Base-by-base conservation (phyloP, 2,888 invertebrate species). In the Megastigmus dorsalis region DNA sequence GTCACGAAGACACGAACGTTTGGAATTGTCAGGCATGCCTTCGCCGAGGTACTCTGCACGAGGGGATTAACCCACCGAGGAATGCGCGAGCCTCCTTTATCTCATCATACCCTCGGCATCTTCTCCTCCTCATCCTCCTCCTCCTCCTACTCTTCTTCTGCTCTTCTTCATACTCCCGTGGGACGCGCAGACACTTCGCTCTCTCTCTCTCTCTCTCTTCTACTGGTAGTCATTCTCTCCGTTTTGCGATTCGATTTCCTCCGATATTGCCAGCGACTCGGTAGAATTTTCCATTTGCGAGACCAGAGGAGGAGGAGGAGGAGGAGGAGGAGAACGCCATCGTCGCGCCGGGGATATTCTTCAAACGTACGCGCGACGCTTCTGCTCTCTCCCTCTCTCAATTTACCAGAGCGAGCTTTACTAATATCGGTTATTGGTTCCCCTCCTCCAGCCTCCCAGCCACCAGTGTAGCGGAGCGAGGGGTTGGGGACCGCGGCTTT, bases 181-280 rank as follows among this genome's bases (percentile, higher is more conserved):
- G 33, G 59, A 59, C 65, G 59, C 60, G 41, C 57, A 72, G 63
- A 72, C 71, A 50, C 65, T 65, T 71, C 68, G 9, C 26, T 2
- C 1, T 5, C 52, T 28, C 10, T 13, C 26, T 15, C 77, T 79
- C 76, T 79, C 78, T 13, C 26, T 15, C 77, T 79, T 75, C 79
- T 78, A 80, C 81, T 80, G 79, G 78, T 80, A 83, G 84, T 84
- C 83, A 84, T 86, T 86, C 85, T 86, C 84, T 82, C 82, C 85
- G 83, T 84, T 85, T 84, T 83, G 82, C 84, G 81, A 85, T 85
- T 86, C 86, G 84, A 86, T 86, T 86, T 85, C 84, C 85, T 82
- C 76, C 84, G 83, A 85, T 86, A 86, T 86, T 85, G 84, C 26
- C n/a, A 9, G 30, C 79, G 82, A 41, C 63, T 82, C 79, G 78